phyloP scores from a whole-genome alignment of 2,797 vertebrate species.

The Pseudopleuronectes americanus region DNA sequence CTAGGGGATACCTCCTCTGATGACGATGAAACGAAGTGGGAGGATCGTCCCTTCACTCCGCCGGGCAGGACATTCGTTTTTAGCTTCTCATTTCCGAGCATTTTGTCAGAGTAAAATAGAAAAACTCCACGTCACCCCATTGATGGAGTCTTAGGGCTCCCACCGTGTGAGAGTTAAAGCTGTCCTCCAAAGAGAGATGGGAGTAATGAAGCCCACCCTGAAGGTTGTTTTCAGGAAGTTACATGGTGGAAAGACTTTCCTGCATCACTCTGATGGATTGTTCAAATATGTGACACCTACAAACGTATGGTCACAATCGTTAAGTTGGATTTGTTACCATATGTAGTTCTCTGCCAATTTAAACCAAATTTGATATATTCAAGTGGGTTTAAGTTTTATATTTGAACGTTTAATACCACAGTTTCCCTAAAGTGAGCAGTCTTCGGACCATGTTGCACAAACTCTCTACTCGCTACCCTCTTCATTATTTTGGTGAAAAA shows the following conservation, averaged over 20 bases:
- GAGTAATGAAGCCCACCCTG: conserved; percentile 2
- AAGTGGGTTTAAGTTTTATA: not conserved
- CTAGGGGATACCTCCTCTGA: conserved; percentile 12
- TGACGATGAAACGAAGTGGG: conserved; percentile 12
- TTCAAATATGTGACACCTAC: conserved; percentile 9
- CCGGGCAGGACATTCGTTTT: conserved; percentile 4
- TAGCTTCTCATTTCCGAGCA: not conserved
- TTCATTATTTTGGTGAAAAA: too few relatives aligned
- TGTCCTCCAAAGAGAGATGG: conserved; percentile 30
- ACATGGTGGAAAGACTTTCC: conserved; percentile 2
- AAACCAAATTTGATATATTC: not conserved
- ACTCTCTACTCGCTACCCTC: not conserved
- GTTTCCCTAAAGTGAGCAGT: not conserved
- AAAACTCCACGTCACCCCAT: conserved; percentile 1
- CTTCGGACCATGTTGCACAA: not conserved
- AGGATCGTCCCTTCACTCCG: not conserved
- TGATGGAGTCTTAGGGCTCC: conserved; percentile 8
- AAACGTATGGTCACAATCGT: not conserved
- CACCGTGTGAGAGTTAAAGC: conserved; percentile 3
- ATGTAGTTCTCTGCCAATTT: not conserved
- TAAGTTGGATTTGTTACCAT: not conserved
- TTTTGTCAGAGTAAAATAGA: not conserved
- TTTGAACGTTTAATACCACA: not conserved
- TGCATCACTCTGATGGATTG: conserved; percentile 5
- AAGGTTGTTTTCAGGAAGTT: conserved; percentile 2